A percentile compares a stretch with the other conserved stretches of the same genome.
phyloP scores from a whole-genome alignment of 2,888 invertebrate genomes.

The Xylophagus ater region DNA sequence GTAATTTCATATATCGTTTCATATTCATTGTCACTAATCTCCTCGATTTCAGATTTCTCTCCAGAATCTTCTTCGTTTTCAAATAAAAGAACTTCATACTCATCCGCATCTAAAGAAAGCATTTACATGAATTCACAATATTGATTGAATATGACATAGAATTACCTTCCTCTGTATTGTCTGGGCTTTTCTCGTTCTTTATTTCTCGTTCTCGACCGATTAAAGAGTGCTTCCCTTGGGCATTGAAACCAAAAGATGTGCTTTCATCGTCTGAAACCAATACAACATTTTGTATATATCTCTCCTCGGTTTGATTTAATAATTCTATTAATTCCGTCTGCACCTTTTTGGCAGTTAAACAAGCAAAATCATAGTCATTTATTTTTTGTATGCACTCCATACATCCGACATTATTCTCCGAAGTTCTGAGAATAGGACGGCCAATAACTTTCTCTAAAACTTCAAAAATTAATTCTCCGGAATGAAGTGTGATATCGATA shows the following conservation, averaged over 20 bases:
- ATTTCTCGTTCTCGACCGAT: background rate
- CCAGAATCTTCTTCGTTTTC: background rate
- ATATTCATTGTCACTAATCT: background rate
- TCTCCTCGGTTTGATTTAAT: slow-evolving; percentile 9
- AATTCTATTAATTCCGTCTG: slow-evolving; percentile 15
- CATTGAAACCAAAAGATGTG: background rate
- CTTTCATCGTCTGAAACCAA: background rate
- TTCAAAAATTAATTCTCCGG: slow-evolving; percentile 12
- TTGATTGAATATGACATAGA: background rate
- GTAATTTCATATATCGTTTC: too few relatives aligned
- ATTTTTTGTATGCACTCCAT: slow-evolving; percentile 15
- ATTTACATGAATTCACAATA: background rate
- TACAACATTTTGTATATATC: slow-evolving; percentile 7
- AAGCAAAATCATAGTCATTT: slow-evolving; percentile 19
- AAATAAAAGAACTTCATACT: slow-evolving; percentile 12
- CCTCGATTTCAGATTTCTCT: background rate
- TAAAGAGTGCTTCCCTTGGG: background rate
- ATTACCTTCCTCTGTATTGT: background rate
- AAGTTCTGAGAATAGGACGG: background rate
- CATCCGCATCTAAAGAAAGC: slow-evolving; percentile 9
- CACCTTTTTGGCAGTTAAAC: slow-evolving; percentile 10
- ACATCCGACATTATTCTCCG: slow-evolving; percentile 9
- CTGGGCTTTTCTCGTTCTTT: background rate
- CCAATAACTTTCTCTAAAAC: slow-evolving; percentile 14
- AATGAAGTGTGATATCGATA: slow-evolving; percentile 10